Conservation (phyloP, 2,113 vertebrate genomes). For the Dipodomys spectabilis region DNA sequence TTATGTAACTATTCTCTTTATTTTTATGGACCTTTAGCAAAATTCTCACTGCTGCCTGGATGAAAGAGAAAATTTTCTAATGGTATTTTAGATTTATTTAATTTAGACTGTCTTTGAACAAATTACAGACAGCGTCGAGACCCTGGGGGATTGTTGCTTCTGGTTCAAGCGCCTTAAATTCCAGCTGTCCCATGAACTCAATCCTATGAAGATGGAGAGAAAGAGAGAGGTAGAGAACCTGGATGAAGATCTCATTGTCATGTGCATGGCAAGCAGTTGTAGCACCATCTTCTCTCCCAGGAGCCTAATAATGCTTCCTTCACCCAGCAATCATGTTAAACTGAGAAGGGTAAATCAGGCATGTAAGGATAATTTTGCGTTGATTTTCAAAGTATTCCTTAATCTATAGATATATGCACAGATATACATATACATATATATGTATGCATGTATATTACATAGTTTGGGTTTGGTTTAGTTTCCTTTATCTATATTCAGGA, state of each 20-base stretch:
- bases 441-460: neutral
- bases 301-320: neutral
- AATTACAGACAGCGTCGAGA: neutral
- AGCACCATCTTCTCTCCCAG: neutral
- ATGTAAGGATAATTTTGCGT: neutral
- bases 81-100: slow-evolving; percentile 49
- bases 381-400: slow-evolving; percentile 15
- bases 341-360: neutral
- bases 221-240: neutral
- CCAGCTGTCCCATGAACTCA: neutral
- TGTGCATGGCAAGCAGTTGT: rapidly evolving
- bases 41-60: slow-evolving; percentile 20
- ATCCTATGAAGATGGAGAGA: neutral
- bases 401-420: neutral
- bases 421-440: too few species aligned
- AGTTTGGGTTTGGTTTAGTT: neutral
- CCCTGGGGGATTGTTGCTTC: neutral
- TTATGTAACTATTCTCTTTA: slow-evolving; percentile 43
- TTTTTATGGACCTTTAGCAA: slow-evolving; percentile 28
- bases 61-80: slow-evolving; percentile 46
- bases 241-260: neutral
- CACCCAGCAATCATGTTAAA: neutral
- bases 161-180: neutral
- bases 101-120: slow-evolving; percentile 55
- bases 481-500: slow-evolving; percentile 9